A percentile compares a stretch with the other conserved stretches of the same genome.
phyloP scores from a whole-genome alignment of 2,797 vertebrate genomes.

The Rhinophrynus dorsalis region DNA sequence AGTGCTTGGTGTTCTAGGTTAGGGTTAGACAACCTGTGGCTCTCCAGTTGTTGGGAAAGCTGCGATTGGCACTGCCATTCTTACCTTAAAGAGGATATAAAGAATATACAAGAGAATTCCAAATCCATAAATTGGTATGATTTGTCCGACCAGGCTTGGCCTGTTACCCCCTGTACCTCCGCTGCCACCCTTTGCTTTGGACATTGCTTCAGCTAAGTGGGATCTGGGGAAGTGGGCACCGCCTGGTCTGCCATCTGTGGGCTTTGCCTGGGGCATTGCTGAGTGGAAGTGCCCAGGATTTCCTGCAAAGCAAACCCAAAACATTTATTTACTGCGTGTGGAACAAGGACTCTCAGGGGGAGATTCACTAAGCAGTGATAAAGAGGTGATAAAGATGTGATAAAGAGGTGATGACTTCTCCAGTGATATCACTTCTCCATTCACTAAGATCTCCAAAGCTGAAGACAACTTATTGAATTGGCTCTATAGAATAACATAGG shows the following conservation, averaged over 20 bases:
- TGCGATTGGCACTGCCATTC: slow-evolving; percentile 22
- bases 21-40: too few relatives aligned
- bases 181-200: slow-evolving; percentile 74
- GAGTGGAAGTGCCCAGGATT: slow-evolving; percentile 78
- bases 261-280: slow-evolving; percentile 65
- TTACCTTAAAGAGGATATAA: slow-evolving; percentile 93
- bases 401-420: too few relatives aligned
- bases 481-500: too few relatives aligned
- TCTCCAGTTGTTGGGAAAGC: too few relatives aligned
- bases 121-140: slow-evolving; percentile 93
- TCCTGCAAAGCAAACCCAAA: slow-evolving; percentile 66
- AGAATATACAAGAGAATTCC: slow-evolving; percentile 93
- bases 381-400: too few relatives aligned
- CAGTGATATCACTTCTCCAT: too few relatives aligned
- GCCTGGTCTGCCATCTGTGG: slow-evolving; percentile 62
- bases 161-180: slow-evolving; percentile 59
- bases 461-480: too few relatives aligned
- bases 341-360: too few relatives aligned
- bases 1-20: too few relatives aligned
- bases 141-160: slow-evolving; percentile 83
- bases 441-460: too few relatives aligned
- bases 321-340: neutral
- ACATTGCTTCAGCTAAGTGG: slow-evolving; percentile 76
- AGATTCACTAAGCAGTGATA: too few relatives aligned
- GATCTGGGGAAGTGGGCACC: slow-evolving; percentile 67